Percentiles rank a stretch among this genome's conserved stretches.
phyloP scores from a whole-genome alignment of 2,113 vertebrate species.

The Shinisaurus crocodilurus region DNA sequence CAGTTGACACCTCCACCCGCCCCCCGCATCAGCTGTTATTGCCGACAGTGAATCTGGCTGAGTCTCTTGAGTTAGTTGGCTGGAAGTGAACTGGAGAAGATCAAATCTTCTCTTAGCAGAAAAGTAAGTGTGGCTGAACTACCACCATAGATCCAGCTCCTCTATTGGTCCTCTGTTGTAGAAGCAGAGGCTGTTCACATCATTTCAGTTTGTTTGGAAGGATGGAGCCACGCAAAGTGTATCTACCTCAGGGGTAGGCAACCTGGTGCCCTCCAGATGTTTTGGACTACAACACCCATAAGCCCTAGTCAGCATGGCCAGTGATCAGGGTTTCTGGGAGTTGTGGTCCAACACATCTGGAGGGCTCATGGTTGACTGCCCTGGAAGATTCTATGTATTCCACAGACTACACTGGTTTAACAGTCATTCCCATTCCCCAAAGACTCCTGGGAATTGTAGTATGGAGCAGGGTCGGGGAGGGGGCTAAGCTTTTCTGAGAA shows the following conservation, averaged over 20 bases:
- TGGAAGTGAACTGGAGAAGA: not conserved
- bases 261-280: too few species aligned
- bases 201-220: not conserved
- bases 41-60: too few species aligned
- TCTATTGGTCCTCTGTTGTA: too few species aligned
- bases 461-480: too few species aligned
- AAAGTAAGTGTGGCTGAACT: conserved; percentile 9
- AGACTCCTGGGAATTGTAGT: not conserved
- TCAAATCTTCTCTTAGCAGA: not conserved
- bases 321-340: too few species aligned
- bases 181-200: not conserved
- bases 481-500: not conserved
- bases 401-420: not conserved
- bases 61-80: not conserved
- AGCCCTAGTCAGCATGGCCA: too few species aligned
- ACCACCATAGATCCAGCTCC: not conserved
- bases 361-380: too few species aligned
- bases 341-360: too few species aligned
- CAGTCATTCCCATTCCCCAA: not conserved
- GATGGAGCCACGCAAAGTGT: not conserved
- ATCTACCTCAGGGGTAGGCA: too few species aligned
- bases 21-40: not conserved
- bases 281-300: too few species aligned
- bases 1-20: too few species aligned
- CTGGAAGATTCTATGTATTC: not conserved